Evolutionary conservation across 2,113 vertebrate species (phyloP), one percentile per base, ranked within the genome.

Genomic region (Panthera leo): DNA sequence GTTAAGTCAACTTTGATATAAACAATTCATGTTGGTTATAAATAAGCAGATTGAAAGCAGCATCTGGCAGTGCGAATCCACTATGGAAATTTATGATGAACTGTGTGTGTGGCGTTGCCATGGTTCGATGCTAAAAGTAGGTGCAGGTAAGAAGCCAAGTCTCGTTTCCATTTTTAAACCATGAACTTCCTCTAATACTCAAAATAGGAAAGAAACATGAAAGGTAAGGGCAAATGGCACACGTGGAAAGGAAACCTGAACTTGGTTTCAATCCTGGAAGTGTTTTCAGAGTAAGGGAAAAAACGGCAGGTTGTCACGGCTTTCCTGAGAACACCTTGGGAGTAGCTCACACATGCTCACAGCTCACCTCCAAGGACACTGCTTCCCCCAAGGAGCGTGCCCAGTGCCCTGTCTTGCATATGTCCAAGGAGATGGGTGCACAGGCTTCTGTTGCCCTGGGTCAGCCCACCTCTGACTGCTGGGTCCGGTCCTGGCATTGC

Each of bases 41-140:
- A 88, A 48, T 9, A 61, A 86, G 86, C 25, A 21, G 39, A 16
- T 1, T 0, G 71, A 29, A 55, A 48, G 70, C 45, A 1, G 45
- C 4, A 4, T 5, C 88, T 55, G 95, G 61, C 2, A 2, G n/a
- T 10, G 9, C 16, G 78, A 55, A 13, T 61, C 71, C 23, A 2
- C 45, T 2, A 0, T 23, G 85, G 48, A 29, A 48, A 83, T 48
- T 31, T 5, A 12, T 23, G 94, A 58, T 73, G 87, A 55, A 34
- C 55, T 61, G 65, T 96, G 96, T 95, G 84, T 63, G 9, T 55
- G 87, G 27, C 2, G 51, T 92, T 90, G 97, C 91, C 84, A 85
- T 87, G 94, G 95, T 71, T 93, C 45, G 87, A 45, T 97, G 86
- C 95, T 97, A 97, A 98, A 98, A 98, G 90, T 36, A 65, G 94